Conservation (phyloP, 2,888 invertebrate species). For the Melieria omissa region DNA sequence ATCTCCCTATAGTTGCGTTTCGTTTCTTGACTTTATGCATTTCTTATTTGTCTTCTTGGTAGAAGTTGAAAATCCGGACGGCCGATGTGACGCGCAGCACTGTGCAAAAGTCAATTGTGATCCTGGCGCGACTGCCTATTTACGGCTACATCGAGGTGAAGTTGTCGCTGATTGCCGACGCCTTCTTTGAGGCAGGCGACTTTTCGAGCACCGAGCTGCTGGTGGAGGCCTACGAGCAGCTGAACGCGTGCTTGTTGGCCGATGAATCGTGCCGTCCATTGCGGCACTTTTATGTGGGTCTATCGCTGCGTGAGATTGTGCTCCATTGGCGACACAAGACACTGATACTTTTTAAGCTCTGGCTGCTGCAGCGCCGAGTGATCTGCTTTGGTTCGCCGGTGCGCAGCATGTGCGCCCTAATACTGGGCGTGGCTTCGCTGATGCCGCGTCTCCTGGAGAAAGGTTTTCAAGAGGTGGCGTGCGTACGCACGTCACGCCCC, state of each 20-base stretch:
- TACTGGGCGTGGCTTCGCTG: conserved; percentile 89
- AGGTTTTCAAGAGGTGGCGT: conserved; percentile 85
- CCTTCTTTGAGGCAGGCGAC: conserved; percentile 96
- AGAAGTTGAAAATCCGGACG: conserved; percentile 92
- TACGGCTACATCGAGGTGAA: conserved; percentile 96
- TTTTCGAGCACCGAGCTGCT: conserved; percentile 88
- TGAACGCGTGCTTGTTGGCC: conserved; percentile 79
- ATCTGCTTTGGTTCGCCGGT: conserved; percentile 95
- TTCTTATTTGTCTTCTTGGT: conserved; percentile 51
- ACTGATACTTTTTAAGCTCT: conserved; percentile 89
- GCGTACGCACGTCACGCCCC: conserved; percentile 78
- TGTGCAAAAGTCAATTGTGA: conserved; percentile 98
- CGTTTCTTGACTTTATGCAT: neutral
- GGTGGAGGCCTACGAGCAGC: conserved; percentile 91
- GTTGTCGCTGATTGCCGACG: conserved; percentile 94
- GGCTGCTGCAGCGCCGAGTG: conserved; percentile 88
- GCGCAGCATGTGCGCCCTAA: conserved; percentile 84
- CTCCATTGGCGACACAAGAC: conserved; percentile 88
- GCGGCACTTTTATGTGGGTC: conserved; percentile 63
- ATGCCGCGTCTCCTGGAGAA: conserved; percentile 89
- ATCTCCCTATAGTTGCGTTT: neutral
- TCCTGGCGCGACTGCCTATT: conserved; percentile 88
- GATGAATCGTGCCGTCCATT: conserved; percentile 71
- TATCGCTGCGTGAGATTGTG: conserved; percentile 64
- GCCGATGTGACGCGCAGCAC: conserved; percentile 97